These are phyloP conservation scores for Bombycilla garrulus DNA, from an alignment of 2,113 vertebrate genomes.

Conservation along the genomic window DNA sequence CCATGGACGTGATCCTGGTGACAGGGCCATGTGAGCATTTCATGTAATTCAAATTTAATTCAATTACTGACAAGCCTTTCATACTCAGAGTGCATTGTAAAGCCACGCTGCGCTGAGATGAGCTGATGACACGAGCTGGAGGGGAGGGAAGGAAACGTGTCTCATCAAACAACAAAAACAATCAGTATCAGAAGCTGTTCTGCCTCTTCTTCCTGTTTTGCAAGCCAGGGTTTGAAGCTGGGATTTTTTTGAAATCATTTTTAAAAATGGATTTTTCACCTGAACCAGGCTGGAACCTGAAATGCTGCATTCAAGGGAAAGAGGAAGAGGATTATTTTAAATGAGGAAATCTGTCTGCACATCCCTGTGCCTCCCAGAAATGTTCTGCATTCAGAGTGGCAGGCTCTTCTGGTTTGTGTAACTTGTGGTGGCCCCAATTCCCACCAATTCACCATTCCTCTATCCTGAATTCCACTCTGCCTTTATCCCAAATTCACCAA, in stretches of 20 bases:
- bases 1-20: accelerated
- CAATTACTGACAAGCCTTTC: not conserved
- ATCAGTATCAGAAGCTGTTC: not conserved
- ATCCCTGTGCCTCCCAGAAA: not conserved
- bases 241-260: not conserved
- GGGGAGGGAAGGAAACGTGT: not conserved
- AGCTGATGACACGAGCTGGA: not conserved
- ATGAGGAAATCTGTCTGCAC: not conserved
- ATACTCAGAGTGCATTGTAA: not conserved
- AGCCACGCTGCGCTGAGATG: accelerated
- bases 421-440: not conserved
- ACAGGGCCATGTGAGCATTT: not conserved
- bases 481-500: no score
- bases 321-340: not conserved
- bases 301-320: not conserved
- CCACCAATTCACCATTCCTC: no score
- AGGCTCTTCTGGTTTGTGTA: not conserved
- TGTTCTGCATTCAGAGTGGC: accelerated
- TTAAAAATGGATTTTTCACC: not conserved
- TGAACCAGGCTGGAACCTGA: not conserved
- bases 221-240: not conserved
- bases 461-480: not conserved
- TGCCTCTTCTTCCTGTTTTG: not conserved
- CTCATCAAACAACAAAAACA: not conserved
- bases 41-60: not conserved